Conservation (phyloP, 2,888 invertebrate species). For the Anticlea derivata region DNA sequence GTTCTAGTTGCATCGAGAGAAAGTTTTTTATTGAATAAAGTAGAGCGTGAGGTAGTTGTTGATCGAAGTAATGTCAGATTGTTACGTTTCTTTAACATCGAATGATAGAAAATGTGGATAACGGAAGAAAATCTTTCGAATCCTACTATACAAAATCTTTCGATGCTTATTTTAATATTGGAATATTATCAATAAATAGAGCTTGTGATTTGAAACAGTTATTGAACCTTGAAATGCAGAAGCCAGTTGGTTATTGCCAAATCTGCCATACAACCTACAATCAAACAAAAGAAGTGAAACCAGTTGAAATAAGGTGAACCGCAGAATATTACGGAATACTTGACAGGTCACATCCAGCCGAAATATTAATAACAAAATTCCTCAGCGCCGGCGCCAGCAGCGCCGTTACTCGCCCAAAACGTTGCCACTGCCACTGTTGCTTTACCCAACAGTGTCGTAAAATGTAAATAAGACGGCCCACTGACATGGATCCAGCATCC, state of each 20-base stretch:
- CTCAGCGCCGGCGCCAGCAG: slow-evolving; percentile 4
- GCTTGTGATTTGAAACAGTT: too few relatives aligned
- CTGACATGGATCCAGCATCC: slow-evolving; percentile 52
- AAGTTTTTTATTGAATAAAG: slow-evolving; percentile 20
- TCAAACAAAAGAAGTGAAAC: slow-evolving; percentile 4
- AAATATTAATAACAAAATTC: slow-evolving; percentile 16
- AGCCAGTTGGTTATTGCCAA: too few relatives aligned
- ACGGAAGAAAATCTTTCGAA: neutral
- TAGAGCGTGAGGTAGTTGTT: slow-evolving; percentile 9
- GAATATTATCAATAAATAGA: too few relatives aligned
- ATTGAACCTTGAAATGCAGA: too few relatives aligned
- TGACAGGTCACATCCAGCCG: slow-evolving; percentile 3
- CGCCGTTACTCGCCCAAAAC: slow-evolving; percentile 22
- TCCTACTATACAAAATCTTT: too few relatives aligned
- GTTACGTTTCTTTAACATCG: neutral
- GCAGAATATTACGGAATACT: neutral
- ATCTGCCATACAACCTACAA: neutral
- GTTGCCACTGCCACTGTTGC: slow-evolving; percentile 35
- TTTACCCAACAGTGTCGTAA: slow-evolving; percentile 48
- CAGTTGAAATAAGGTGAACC: neutral
- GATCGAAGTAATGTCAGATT: neutral
- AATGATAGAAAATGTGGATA: neutral
- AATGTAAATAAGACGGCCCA: slow-evolving; percentile 54
- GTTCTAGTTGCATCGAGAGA: slow-evolving; percentile 19
- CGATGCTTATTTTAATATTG: too few relatives aligned